Percentiles rank a stretch among this genome's conserved stretches.
Evolutionary conservation across 2,113 vertebrate species (phyloP).

Genomic region (Heterochromis multidens): DNA sequence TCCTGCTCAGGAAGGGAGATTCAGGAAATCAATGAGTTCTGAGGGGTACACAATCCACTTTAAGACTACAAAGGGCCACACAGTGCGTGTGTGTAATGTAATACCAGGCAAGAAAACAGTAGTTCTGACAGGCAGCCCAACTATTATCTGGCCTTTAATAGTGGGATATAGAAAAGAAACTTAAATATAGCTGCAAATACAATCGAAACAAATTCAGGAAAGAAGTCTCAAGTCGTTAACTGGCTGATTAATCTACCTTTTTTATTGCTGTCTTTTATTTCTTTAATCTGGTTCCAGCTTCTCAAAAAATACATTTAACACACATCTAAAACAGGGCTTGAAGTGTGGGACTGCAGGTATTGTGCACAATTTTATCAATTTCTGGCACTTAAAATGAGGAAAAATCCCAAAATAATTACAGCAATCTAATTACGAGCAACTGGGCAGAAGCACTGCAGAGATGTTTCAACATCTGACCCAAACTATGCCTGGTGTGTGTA

Average conservation of each 20-base stretch:
- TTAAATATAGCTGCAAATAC: not conserved
- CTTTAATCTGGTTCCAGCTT: not conserved
- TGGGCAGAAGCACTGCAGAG: not conserved
- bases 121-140: not conserved
- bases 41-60: not conserved
- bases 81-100: not conserved
- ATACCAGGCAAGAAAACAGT: not conserved
- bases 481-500: not conserved
- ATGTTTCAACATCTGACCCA: not conserved
- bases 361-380: rapidly evolving
- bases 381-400: not conserved
- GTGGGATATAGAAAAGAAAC: not conserved
- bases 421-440: not conserved
- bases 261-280: not conserved
- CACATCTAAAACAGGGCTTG: no score
- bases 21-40: constrained; percentile 22
- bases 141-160: not conserved
- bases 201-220: not conserved
- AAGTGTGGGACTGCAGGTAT: no score
- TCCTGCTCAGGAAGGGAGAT: constrained; percentile 37
- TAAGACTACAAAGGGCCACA: not conserved
- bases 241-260: not conserved
- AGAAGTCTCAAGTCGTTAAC: not conserved
- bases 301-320: no score
- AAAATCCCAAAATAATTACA: not conserved